Evolutionary conservation across 1,140 invertebrate genomes (phyloP), one percentile per base, ranked within the genome.

Genomic region (Caenorhabditis latens): DNA sequence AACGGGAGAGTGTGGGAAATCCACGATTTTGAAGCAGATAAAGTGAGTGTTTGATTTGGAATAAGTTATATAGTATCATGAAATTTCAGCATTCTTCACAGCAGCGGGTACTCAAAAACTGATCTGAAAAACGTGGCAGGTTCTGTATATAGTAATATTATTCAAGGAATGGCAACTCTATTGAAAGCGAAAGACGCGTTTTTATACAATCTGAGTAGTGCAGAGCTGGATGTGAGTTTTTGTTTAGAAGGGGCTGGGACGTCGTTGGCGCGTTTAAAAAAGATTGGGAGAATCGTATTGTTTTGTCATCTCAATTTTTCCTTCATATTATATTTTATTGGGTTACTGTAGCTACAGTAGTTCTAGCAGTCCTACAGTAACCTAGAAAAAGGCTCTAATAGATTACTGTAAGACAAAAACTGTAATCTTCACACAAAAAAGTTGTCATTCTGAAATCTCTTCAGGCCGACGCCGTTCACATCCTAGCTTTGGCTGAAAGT

Each of bases 81-180:
- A 8, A 11, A 24, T 79, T 79, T 79, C 71, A 79, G 71, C 19
- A 79, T 79, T 50, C 71, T 79, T 79, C 71, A 79, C 24, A 79
- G 71, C n/a, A 50, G 46, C 71, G 71, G 71, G 46, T 79, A 43
- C 53, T 24, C 71, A 11, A 53, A 79, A 79, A 19, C 71, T 19
- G 71, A 79, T 42, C 40, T 79, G 21, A 79, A 79, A 53, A 79
- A 79, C 46, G 71, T 79, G n/a, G 71, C 71, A n/a, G 71, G 71
- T 79, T 53, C 71, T 6, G 71, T 79, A 9, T 79, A 79, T 79
- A 79, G 71, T 46, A 79, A 79, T 50, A 79, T 79, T 79, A 79
- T 79, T 24, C 71, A 79, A 79, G 71, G 71, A 79, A 53, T 79
- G 46, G 71, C 71, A 79, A 50, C 71, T 21, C 46, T 79, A 0